A percentile compares a stretch with the other conserved stretches of the same genome.
Conservation (phyloP, 2,797 vertebrate genomes). For the Channa striata region DNA sequence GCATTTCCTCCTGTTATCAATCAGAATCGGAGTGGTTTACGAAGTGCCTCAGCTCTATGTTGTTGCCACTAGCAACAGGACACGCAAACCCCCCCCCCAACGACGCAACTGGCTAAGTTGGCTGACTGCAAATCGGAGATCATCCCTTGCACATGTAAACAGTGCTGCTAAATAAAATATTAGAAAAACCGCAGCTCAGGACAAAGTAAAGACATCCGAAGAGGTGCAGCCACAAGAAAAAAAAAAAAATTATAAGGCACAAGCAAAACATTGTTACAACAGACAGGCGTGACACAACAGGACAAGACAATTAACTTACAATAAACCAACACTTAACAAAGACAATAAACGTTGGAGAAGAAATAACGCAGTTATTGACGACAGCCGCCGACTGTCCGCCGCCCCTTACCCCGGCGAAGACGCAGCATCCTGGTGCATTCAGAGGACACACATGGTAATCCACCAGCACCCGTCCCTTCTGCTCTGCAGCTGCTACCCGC, state of each 20-base stretch:
- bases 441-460: conserved; percentile 79
- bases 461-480: conserved; percentile 62
- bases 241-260: neutral
- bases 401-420: conserved; percentile 83
- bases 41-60: conserved; percentile 51
- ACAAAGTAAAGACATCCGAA: conserved; percentile 16
- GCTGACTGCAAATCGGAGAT: conserved; percentile 39
- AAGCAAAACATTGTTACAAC: conserved; percentile 9
- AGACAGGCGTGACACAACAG: conserved; percentile 4
- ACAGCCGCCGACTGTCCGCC: neutral
- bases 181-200: conserved; percentile 22
- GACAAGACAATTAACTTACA: no score
- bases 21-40: conserved; percentile 76
- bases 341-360: neutral
- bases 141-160: conserved; percentile 43
- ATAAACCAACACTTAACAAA: neutral
- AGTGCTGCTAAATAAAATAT: conserved; percentile 36
- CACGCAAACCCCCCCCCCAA: conserved; percentile 48
- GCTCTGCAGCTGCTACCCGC: conserved; percentile 65
- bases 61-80: conserved; percentile 88
- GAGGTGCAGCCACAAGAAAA: neutral
- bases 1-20: conserved; percentile 76
- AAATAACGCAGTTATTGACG: neutral
- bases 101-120: conserved; percentile 41
- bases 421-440: conserved; percentile 85